Evolutionary conservation across 2,888 invertebrate species (phyloP).

Genomic region (Ischnus inquisitorius): DNA sequence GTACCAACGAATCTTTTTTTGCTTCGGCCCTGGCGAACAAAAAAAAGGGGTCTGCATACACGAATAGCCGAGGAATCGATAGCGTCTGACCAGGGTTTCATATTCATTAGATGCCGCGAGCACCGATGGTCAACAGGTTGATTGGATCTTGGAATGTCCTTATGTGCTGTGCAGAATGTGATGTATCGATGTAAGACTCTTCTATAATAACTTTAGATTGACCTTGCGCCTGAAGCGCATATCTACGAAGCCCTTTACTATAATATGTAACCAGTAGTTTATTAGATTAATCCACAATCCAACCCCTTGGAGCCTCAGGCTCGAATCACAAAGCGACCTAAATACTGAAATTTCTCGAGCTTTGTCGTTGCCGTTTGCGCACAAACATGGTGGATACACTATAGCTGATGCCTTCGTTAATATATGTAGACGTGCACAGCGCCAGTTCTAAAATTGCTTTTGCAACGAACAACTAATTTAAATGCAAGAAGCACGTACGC

Average conservation of each 20-base stretch:
- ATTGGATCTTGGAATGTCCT: conserved; percentile 45
- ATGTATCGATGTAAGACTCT: conserved; percentile 29
- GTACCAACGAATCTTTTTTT: conserved; percentile 25
- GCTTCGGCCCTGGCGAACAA: conserved; percentile 6
- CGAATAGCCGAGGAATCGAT: conserved; percentile 21
- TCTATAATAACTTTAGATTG: conserved; percentile 33
- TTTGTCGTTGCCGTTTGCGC: conserved; percentile 31
- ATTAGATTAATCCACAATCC: conserved; percentile 46
- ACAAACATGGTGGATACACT: conserved; percentile 27
- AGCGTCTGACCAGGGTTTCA: conserved; percentile 41
- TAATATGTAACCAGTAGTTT: conserved; percentile 29
- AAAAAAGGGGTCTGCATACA: conserved; percentile 13
- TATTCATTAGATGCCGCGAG: conserved; percentile 55
- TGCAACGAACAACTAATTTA: conserved; percentile 42
- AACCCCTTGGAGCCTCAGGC: conserved; percentile 14
- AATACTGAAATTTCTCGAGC: conserved; percentile 52
- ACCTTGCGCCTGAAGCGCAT: background rate
- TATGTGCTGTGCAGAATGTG: conserved; percentile 17
- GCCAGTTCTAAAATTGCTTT: conserved; percentile 55
- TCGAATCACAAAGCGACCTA: conserved; percentile 47
- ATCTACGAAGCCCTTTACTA: background rate
- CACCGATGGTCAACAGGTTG: conserved; percentile 62
- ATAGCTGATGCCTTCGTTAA: conserved; percentile 24
- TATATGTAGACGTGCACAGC: conserved; percentile 28
- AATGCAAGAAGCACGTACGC: conserved; percentile 19